phyloP scores from a whole-genome alignment of 2,888 invertebrate genomes.

The Tuberolachnus salignus region DNA sequence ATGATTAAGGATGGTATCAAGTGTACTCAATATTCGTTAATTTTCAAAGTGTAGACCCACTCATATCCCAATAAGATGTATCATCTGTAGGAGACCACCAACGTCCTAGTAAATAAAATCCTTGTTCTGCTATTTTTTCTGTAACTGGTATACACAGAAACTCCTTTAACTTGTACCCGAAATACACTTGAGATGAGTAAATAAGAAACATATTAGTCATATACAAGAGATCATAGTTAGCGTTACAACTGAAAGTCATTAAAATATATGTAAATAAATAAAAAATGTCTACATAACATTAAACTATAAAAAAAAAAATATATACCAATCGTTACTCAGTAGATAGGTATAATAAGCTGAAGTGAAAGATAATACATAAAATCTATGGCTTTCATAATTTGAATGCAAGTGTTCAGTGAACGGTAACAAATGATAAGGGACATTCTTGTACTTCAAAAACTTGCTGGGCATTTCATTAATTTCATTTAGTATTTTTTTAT shows the following conservation, averaged over 20 bases:
- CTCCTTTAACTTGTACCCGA: slow-evolving; percentile 23
- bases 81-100: slow-evolving; percentile 33
- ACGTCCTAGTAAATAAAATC: slow-evolving; percentile 24
- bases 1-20: not conserved
- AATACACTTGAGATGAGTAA: slow-evolving; percentile 33
- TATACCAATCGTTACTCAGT: not conserved
- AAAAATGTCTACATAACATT: not conserved
- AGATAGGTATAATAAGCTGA: slow-evolving; percentile 3
- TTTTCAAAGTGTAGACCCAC: slow-evolving; percentile 1
- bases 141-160: slow-evolving; percentile 18
- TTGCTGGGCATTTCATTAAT: slow-evolving; percentile 11
- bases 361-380: slow-evolving; percentile 11
- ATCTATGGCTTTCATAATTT: slow-evolving; percentile 15
- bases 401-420: slow-evolving; percentile 21
- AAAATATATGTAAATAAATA: not conserved
- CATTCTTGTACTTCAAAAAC: slow-evolving; percentile 9
- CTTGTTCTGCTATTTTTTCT: slow-evolving; percentile 24
- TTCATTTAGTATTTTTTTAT: not conserved
- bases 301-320: not conserved
- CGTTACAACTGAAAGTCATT: slow-evolving; percentile 9
- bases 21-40: not conserved
- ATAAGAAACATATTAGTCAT: slow-evolving; percentile 32
- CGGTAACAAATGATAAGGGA: slow-evolving; percentile 43
- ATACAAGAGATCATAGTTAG: not conserved
- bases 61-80: slow-evolving; percentile 11